A percentile compares a stretch with the other conserved stretches of the same genome.
Evolutionary conservation across 2,113 vertebrate genomes (phyloP).

Genomic region (Sciurus niger): DNA sequence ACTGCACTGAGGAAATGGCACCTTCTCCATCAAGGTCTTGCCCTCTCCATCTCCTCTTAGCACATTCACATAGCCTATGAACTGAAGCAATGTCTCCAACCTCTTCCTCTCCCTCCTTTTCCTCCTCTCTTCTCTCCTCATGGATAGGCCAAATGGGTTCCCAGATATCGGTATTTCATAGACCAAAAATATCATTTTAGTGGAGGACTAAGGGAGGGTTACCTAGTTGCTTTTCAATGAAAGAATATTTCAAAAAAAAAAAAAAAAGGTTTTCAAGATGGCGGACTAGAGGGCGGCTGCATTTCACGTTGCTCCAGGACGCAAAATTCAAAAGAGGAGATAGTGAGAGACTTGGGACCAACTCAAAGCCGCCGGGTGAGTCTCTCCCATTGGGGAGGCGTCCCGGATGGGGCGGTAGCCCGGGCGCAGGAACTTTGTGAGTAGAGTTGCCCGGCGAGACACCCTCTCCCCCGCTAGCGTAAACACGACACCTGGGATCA

Average conservation of each 20-base stretch:
- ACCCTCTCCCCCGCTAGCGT: no score
- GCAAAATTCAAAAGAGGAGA: no score
- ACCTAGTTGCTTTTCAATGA: constrained; percentile 11
- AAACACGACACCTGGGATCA: no score
- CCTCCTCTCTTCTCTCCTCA: not conserved
- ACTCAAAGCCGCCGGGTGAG: no score
- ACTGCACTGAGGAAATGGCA: no score
- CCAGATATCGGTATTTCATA: not conserved
- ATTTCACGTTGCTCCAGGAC: no score
- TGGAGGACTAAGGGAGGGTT: not conserved
- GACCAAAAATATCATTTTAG: not conserved
- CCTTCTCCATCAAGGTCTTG: not conserved
- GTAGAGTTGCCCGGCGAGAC: no score
- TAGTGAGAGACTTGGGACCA: no score
- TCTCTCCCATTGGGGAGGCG: no score
- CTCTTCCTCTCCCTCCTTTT: not conserved
- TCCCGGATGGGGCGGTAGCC: no score
- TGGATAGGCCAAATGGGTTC: not conserved
- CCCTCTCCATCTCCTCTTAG: not conserved
- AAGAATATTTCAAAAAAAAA: not conserved
- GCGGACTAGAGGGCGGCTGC: no score
- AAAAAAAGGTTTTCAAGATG: not conserved
- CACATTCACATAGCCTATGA: not conserved
- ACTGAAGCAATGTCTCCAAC: not conserved
- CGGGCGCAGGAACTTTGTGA: no score